Percentiles rank a stretch among this genome's conserved stretches.
These are phyloP conservation scores for Nebria salina DNA, from an alignment of 2,888 invertebrate genomes.

Conservation along the genomic window DNA sequence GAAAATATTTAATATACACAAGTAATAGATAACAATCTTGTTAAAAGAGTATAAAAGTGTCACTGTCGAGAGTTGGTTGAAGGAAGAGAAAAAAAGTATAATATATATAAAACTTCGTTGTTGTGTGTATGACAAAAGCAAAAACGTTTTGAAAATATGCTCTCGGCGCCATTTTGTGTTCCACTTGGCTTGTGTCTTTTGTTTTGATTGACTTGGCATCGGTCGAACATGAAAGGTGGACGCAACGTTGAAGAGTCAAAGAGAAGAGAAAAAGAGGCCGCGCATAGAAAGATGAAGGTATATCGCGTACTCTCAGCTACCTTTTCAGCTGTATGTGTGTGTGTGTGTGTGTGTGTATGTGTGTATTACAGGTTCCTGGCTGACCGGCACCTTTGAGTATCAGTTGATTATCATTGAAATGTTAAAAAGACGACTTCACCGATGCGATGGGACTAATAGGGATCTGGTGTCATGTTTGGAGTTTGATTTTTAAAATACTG, in stretches of 20 bases:
- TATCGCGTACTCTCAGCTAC: background rate
- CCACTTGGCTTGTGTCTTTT: conserved; percentile 42
- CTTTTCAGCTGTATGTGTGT: background rate
- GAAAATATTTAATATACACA: conserved; percentile 33
- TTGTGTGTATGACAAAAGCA: conserved; percentile 33
- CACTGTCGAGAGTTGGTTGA: background rate
- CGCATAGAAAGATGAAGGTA: background rate
- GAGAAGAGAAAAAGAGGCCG: background rate
- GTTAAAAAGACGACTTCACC: conserved; percentile 43
- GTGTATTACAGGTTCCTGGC: background rate
- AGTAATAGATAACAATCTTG: conserved; percentile 31
- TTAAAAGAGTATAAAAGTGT: conserved; percentile 33
- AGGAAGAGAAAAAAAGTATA: conserved; percentile 16
- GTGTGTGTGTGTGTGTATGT: background rate
- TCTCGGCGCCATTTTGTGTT: conserved; percentile 43
- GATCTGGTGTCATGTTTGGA: conserved; percentile 44
- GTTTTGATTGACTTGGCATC: conserved; percentile 47
- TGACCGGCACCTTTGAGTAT: conserved; percentile 45
- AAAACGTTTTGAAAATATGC: conserved; percentile 17
- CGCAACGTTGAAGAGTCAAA: conserved; percentile 8
- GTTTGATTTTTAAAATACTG: conserved; percentile 47
- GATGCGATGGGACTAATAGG: conserved; percentile 40
- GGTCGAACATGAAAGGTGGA: conserved; percentile 43
- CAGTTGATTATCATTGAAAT: conserved; percentile 47
- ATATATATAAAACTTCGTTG: conserved; percentile 1